Percentiles rank a stretch among this genome's conserved stretches.
These are phyloP conservation scores for Liparis tanakae DNA, from an alignment of 2,797 vertebrate genomes.

Conservation along the genomic window DNA sequence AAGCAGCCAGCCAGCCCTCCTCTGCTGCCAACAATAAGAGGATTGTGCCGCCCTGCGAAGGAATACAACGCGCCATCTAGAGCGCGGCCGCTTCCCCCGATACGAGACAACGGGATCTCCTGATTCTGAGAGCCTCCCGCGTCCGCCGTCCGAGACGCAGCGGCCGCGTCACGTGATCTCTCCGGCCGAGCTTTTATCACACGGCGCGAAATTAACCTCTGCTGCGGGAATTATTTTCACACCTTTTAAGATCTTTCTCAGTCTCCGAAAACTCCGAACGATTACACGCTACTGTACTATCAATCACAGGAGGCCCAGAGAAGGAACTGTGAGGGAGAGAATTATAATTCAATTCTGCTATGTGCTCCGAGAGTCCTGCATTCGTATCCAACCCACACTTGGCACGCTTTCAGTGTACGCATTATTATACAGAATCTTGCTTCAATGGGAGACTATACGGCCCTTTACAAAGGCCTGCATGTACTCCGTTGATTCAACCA, in stretches of 20 bases:
- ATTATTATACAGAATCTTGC: slow-evolving; percentile 22
- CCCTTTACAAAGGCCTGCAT: slow-evolving; percentile 5
- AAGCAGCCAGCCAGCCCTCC: slow-evolving; percentile 32
- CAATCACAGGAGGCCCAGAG: slow-evolving; percentile 20
- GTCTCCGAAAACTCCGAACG: slow-evolving; percentile 5
- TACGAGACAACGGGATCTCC: slow-evolving; percentile 37
- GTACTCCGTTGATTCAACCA: not conserved
- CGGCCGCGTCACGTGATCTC: slow-evolving; percentile 18
- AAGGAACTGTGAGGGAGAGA: slow-evolving; percentile 16
- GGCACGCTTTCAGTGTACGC: slow-evolving; percentile 24
- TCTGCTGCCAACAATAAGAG: slow-evolving; percentile 53
- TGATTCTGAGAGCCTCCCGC: slow-evolving; percentile 24
- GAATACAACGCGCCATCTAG: slow-evolving; percentile 27
- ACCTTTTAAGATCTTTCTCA: not conserved
- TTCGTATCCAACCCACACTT: slow-evolving; percentile 41
- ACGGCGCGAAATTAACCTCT: not conserved
- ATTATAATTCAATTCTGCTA: slow-evolving; percentile 25
- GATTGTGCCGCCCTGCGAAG: slow-evolving; percentile 51
- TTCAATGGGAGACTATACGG: slow-evolving; percentile 7
- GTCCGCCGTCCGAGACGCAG: slow-evolving; percentile 23
- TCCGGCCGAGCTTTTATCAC: not conserved
- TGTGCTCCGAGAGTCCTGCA: slow-evolving; percentile 25
- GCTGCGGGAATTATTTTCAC: not conserved
- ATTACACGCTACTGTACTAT: not conserved
- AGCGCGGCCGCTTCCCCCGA: slow-evolving; percentile 32